phyloP scores from a whole-genome alignment of 1,140 invertebrate species.

The Ditylenchus dipsaci region DNA sequence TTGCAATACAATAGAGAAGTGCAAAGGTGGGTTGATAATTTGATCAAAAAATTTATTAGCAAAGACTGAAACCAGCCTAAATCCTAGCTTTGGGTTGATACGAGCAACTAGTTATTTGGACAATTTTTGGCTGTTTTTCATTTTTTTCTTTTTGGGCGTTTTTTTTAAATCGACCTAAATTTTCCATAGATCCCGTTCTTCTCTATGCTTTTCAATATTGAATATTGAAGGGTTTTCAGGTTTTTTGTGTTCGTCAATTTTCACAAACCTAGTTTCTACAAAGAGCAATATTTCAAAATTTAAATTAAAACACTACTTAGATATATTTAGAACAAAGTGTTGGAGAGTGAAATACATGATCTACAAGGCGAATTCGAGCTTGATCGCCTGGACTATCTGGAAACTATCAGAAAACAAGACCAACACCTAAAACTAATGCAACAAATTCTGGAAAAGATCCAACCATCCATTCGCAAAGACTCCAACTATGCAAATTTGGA shows the following conservation, averaged over 20 bases:
- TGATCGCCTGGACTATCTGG: slow-evolving; percentile 76
- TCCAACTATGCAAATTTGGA: slow-evolving; percentile 65
- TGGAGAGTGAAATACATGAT: slow-evolving; percentile 73
- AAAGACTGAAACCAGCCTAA: too few relatives aligned
- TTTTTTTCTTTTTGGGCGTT: too few relatives aligned
- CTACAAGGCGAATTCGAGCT: slow-evolving; percentile 78
- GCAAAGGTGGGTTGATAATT: slow-evolving; percentile 26
- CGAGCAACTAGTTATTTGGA: too few relatives aligned
- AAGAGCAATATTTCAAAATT: too few relatives aligned
- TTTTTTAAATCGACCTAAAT: too few relatives aligned
- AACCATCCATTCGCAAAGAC: slow-evolving; percentile 70
- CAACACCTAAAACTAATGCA: slow-evolving; percentile 69
- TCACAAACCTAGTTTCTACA: background rate
- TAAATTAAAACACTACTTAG: background rate
- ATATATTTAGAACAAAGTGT: slow-evolving; percentile 59
- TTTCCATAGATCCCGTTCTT: too few relatives aligned
- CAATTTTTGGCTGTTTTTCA: too few relatives aligned
- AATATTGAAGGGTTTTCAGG: too few relatives aligned
- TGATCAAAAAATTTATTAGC: too few relatives aligned
- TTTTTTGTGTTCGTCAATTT: too few relatives aligned
- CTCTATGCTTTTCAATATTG: too few relatives aligned
- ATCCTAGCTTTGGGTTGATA: too few relatives aligned
- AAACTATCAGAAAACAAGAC: slow-evolving; percentile 75
- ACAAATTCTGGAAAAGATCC: slow-evolving; percentile 70
- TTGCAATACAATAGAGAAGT: slow-evolving; percentile 69